A percentile compares a stretch with the other conserved stretches of the same genome.
phyloP scores from a whole-genome alignment of 2,113 vertebrate species.

The Poecilia latipinna region DNA sequence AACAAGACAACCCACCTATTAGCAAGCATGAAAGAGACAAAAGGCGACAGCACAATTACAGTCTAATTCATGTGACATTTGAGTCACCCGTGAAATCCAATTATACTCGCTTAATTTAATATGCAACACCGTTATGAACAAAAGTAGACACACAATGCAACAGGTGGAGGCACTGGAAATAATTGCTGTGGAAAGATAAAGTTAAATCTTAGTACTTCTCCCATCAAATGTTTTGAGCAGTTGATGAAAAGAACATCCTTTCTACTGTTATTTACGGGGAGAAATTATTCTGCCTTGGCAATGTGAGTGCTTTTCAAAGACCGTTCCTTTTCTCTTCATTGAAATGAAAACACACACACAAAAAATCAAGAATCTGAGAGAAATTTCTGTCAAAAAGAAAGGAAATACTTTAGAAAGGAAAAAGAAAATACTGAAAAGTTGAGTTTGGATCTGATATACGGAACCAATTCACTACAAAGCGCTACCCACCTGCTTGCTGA shows the following conservation, averaged over 20 bases:
- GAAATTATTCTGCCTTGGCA: background rate
- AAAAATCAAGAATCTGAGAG: background rate
- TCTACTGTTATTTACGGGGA: background rate
- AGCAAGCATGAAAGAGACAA: background rate
- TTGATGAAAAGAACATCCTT: slow-evolving; percentile 7
- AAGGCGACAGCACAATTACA: background rate
- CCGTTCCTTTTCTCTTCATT: background rate
- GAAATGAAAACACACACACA: background rate
- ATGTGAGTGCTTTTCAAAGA: background rate
- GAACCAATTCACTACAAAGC: background rate
- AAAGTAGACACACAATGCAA: background rate
- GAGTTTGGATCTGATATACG: background rate
- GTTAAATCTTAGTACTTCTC: background rate
- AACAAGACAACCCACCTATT: background rate
- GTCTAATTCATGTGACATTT: slow-evolving; percentile 40
- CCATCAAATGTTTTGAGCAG: background rate
- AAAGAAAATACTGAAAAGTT: background rate
- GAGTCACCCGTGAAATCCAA: slow-evolving; percentile 4
- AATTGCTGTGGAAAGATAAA: background rate
- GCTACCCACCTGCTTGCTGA: too few species aligned
- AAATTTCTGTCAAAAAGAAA: background rate
- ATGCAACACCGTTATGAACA: background rate
- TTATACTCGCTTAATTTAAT: background rate
- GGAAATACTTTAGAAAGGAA: background rate
- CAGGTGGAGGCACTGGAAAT: background rate